A percentile compares a stretch with the other conserved stretches of the same genome.
Conservation (phyloP, 2,888 invertebrate genomes). For the Cephus rjabovi region DNA sequence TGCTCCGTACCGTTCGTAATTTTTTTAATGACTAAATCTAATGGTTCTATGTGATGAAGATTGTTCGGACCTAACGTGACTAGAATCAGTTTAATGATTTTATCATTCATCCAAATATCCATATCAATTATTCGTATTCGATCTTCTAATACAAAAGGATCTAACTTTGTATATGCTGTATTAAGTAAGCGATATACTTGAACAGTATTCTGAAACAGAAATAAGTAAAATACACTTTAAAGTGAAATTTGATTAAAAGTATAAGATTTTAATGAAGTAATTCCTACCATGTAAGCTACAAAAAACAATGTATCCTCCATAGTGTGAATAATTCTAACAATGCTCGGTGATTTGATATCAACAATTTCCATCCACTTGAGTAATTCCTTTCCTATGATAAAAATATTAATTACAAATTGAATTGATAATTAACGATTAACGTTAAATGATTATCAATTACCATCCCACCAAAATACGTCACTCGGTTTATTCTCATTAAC, state of each 20-base stretch:
- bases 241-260: neutral
- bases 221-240: neutral
- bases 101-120: slow-evolving; percentile 25
- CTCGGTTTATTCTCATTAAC: slow-evolving; percentile 37
- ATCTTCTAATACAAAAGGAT: slow-evolving; percentile 24
- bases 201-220: slow-evolving; percentile 34
- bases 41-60: slow-evolving; percentile 34
- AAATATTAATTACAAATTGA: slow-evolving; percentile 6
- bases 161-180: slow-evolving; percentile 20
- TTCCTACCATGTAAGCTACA: slow-evolving; percentile 37
- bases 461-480: slow-evolving; percentile 50
- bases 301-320: slow-evolving; percentile 45
- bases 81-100: slow-evolving; percentile 34
- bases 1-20: neutral
- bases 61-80: slow-evolving; percentile 26
- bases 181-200: slow-evolving; percentile 42
- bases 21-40: slow-evolving; percentile 31
- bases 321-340: slow-evolving; percentile 31
- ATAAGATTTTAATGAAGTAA: neutral
- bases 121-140: slow-evolving; percentile 40
- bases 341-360: slow-evolving; percentile 33
- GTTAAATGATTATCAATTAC: slow-evolving; percentile 25
- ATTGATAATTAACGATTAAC: neutral
- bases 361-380: slow-evolving; percentile 41
- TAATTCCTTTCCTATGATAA: slow-evolving; percentile 41